Percentiles rank a stretch among this genome's conserved stretches.
These are phyloP conservation scores for Microhierax caerulescens DNA, from an alignment of 2,797 vertebrate species.

Conservation along the genomic window DNA sequence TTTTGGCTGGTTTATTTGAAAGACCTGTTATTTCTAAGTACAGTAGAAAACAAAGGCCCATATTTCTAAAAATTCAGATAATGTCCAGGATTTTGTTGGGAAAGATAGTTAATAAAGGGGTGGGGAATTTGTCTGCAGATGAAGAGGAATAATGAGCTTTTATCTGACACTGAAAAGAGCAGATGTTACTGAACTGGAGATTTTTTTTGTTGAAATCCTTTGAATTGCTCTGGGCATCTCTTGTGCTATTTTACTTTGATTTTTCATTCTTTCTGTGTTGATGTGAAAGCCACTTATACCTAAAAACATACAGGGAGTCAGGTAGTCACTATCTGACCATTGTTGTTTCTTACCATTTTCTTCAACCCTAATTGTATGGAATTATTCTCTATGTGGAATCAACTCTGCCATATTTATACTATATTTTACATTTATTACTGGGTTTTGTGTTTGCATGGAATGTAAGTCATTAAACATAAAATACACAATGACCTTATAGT, in stretches of 20 bases:
- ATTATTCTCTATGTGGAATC: neutral
- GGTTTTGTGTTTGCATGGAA: neutral
- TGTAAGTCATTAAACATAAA: neutral
- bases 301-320: neutral
- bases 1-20: neutral
- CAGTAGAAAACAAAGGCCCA: neutral
- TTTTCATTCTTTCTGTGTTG: neutral
- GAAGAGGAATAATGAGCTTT: neutral
- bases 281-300: neutral
- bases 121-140: neutral
- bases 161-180: neutral
- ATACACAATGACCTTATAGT: neutral
- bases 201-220: neutral
- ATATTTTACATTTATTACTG: too few species aligned
- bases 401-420: neutral
- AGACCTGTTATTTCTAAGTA: neutral
- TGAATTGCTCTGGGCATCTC: neutral
- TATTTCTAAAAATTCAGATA: neutral
- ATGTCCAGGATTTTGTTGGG: neutral
- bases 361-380: neutral
- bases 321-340: neutral
- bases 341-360: neutral
- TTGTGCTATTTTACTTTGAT: neutral
- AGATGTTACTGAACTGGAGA: neutral
- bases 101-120: neutral